Base-by-base conservation (phyloP, 2,797 vertebrate genomes). In the Echiichthys vipera region DNA sequence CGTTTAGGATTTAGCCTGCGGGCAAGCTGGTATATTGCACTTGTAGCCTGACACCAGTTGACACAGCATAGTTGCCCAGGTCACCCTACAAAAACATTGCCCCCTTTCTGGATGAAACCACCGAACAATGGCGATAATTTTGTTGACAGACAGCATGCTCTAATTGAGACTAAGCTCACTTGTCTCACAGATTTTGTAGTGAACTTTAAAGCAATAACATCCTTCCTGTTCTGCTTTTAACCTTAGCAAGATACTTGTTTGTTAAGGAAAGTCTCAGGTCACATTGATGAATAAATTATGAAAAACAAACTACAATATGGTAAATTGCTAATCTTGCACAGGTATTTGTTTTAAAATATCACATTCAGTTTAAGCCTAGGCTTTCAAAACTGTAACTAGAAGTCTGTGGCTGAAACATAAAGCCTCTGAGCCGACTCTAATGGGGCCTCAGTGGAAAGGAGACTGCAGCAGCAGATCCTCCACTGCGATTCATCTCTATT, bases 31-130 rank as follows among this genome's bases (percentile, higher is more conserved):
- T 84, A 84, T 84, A 81, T 85, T 66, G 85, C 89, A 89, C 92
- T 91, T 90, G 93, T 91, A 93, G 91, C 88, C 91, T 94, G 94
- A 95, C 93, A 95, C 94, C 94, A 93, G 92, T 95, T 96, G 94
- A 95, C 94, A 94, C 89, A 89, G 89, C 80, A 92, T 91, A 88
- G 91, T 91, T 92, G 77, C 88, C 85, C 91, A 88, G 94, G 94
- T 95, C 94, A 93, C 87, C 84, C 84, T 92, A 93, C 89, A 94
- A 95, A 94, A 95, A 95, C 94, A 94, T 89, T 83, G 86, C 88
- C 88, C 85, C 87, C 89, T 88, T 88, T 88, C 80, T 90, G 77
- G 80, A 81, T 71, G 88, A 92, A 89, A 74, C 81, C 65, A 61
- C 64, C 32, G 57, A 89, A 94, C 93, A 94, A 94, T 92, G 89